A percentile compares a stretch with the other conserved stretches of the same genome.
phyloP scores from a whole-genome alignment of 2,888 invertebrate species.

The Cyclophora albipunctata region DNA sequence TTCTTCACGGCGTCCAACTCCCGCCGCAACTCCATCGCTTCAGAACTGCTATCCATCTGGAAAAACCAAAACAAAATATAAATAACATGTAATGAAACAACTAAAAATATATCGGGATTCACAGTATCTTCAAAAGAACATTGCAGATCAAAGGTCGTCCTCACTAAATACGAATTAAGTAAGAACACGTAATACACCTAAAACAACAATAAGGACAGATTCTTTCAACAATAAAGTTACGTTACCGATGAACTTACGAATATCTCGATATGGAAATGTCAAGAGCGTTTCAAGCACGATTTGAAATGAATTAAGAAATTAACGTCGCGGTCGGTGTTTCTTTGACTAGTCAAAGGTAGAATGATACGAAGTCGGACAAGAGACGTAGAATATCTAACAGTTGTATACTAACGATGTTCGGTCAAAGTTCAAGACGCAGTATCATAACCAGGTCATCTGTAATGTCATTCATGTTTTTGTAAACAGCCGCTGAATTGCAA shows the following conservation, averaged over 20 bases:
- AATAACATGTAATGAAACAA: too few species aligned
- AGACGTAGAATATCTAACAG: slow-evolving; percentile 17
- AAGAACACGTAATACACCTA: too few species aligned
- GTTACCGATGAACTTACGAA: slow-evolving; percentile 20
- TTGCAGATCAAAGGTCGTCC: neutral
- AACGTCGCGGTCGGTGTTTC: slow-evolving; percentile 28
- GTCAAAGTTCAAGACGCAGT: slow-evolving; percentile 28
- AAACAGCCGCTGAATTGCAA: slow-evolving; percentile 2
- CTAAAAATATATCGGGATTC: too few species aligned
- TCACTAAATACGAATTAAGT: neutral
- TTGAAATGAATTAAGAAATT: slow-evolving; percentile 23
- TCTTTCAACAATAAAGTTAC: too few species aligned
- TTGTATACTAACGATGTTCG: slow-evolving; percentile 13
- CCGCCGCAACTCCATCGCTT: slow-evolving; percentile 73
- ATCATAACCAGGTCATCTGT: slow-evolving; percentile 11
- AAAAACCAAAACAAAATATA: slow-evolving; percentile 41
- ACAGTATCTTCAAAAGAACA: too few species aligned
- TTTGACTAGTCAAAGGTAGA: slow-evolving; percentile 27
- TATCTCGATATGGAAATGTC: slow-evolving; percentile 3
- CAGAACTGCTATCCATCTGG: slow-evolving; percentile 80
- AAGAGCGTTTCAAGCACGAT: too few species aligned
- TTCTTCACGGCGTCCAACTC: slow-evolving; percentile 81
- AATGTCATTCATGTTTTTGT: slow-evolving; percentile 7
- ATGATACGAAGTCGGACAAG: slow-evolving; percentile 23
- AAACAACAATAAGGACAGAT: too few species aligned